phyloP scores from a whole-genome alignment of 2,888 invertebrate species.

The Tiliacea aurago region DNA sequence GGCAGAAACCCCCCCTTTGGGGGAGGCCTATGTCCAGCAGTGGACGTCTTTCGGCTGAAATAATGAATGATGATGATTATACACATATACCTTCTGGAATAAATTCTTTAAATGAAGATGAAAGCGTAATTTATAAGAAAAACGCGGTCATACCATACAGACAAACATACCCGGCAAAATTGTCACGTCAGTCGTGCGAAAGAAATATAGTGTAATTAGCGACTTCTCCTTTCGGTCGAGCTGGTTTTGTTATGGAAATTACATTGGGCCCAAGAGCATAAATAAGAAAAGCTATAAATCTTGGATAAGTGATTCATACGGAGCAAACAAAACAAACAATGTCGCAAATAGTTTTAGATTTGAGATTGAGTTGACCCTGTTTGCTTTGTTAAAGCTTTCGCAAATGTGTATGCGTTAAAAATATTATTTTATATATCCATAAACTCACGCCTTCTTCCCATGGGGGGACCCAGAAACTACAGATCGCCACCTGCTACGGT shows the following conservation, averaged over 20 bases:
- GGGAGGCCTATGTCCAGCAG: no score
- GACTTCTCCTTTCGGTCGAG: conserved; percentile 64
- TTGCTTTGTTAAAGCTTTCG: background rate
- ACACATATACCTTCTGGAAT: no score
- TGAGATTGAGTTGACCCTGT: no score
- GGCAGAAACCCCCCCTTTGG: no score
- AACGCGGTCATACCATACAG: no score
- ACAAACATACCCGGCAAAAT: conserved; percentile 64
- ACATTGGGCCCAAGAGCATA: conserved; percentile 25
- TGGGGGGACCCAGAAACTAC: no score
- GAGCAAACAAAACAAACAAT: background rate
- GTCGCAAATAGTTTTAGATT: background rate
- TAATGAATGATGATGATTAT: no score
- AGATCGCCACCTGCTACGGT: no score
- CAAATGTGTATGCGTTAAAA: background rate
- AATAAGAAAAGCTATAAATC: conserved; percentile 15
- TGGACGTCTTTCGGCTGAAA: no score
- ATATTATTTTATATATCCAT: background rate
- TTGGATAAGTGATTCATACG: background rate
- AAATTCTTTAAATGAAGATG: no score
- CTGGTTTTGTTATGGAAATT: conserved; percentile 65
- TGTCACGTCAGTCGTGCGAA: conserved; percentile 65
- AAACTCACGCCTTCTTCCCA: no score
- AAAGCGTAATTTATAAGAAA: no score
- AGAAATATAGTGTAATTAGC: conserved; percentile 72